phyloP scores from a whole-genome alignment of 1,140 invertebrate species.

The Yoshiicerus persimilis region DNA sequence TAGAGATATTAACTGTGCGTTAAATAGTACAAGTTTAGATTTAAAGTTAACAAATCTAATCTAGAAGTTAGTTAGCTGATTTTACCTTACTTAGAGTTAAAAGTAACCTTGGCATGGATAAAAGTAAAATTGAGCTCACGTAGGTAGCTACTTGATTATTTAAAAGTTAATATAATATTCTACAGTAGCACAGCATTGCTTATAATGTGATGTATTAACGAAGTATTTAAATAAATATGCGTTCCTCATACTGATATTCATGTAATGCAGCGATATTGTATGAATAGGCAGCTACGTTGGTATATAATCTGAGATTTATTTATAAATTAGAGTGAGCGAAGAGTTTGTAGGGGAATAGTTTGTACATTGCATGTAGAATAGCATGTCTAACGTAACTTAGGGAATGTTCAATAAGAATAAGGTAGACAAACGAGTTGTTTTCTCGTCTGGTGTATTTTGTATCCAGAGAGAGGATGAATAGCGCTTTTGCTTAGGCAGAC shows the following conservation, averaged over 20 bases:
- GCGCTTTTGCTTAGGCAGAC: too few species aligned
- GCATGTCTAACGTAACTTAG: background rate
- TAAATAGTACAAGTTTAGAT: slow-evolving; percentile 23
- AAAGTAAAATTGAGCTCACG: background rate
- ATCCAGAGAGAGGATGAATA: background rate
- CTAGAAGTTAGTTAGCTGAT: background rate
- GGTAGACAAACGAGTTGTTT: slow-evolving; percentile 1
- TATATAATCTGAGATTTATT: background rate
- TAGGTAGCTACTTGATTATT: background rate
- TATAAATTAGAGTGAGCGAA: background rate
- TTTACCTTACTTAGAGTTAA: background rate
- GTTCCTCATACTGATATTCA: too few species aligned
- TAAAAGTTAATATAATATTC: background rate
- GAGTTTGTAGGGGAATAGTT: background rate
- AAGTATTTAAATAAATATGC: background rate
- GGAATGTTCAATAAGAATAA: background rate
- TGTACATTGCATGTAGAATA: background rate
- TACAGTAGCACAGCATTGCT: too few species aligned
- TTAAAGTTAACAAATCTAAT: background rate
- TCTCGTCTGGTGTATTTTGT: too few species aligned
- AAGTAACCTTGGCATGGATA: background rate
- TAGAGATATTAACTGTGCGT: background rate
- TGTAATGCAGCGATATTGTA: too few species aligned
- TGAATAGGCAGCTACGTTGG: too few species aligned
- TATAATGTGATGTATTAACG: too few species aligned